Evolutionary conservation across 2,888 invertebrate genomes (phyloP).

Genomic region (Mactromeris polynyma): DNA sequence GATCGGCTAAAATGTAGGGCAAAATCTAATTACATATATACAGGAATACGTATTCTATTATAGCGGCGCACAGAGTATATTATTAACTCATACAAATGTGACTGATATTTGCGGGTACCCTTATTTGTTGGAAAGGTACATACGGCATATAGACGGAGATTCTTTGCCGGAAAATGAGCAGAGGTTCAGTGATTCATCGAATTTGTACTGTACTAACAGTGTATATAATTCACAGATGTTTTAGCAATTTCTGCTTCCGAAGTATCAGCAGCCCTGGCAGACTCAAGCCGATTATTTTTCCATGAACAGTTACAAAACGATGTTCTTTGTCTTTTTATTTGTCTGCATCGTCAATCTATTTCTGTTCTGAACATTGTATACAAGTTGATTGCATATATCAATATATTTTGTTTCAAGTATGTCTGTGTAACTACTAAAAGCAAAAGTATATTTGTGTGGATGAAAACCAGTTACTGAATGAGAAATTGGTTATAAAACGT

Average conservation of each 20-base stretch:
- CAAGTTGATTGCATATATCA: background rate
- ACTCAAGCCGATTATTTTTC: background rate
- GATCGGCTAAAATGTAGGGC: no score
- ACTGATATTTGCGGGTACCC: background rate
- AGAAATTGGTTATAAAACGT: no score
- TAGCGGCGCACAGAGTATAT: no score
- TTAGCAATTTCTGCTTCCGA: background rate
- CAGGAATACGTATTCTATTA: no score
- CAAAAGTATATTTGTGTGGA: no score
- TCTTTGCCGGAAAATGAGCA: background rate
- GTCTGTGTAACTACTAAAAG: no score
- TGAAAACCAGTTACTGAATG: no score
- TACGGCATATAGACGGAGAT: background rate
- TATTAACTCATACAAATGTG: no score
- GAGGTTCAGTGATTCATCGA: background rate
- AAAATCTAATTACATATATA: no score
- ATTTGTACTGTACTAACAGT: background rate
- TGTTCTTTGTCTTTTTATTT: background rate
- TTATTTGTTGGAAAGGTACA: background rate
- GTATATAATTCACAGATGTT: background rate
- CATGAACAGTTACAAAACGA: background rate
- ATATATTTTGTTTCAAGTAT: background rate
- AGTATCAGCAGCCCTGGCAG: background rate
- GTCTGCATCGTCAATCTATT: background rate
- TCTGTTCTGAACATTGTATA: background rate